Conservation (phyloP, 2,113 vertebrate species). For the Lepidothrix coronata region DNA sequence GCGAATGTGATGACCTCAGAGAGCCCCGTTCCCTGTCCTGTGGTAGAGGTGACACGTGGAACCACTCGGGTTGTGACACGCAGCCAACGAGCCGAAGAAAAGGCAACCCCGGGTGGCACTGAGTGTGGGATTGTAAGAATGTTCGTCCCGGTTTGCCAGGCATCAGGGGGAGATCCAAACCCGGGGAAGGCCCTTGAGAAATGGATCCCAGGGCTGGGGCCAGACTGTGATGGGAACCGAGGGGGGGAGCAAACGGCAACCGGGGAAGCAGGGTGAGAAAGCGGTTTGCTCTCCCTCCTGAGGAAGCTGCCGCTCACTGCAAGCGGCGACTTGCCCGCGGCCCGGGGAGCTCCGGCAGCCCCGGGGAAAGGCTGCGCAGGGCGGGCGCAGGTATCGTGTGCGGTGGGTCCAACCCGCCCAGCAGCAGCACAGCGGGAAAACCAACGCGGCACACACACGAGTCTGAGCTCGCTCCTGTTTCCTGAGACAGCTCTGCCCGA, state of each 20-base stretch:
- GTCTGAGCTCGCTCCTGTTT: slow-evolving; percentile 5
- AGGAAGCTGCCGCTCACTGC: background rate
- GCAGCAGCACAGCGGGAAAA: slow-evolving; percentile 70
- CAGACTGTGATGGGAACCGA: background rate
- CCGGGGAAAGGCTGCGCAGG: background rate
- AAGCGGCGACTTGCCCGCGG: background rate
- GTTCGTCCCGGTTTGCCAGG: background rate
- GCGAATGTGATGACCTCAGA: accelerated
- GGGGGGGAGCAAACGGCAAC: background rate
- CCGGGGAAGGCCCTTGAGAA: background rate
- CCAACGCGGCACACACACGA: slow-evolving; percentile 45
- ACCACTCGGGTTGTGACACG: background rate
- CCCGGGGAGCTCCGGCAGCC: no score
- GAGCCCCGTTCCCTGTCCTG: background rate
- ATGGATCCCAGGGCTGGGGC: background rate
- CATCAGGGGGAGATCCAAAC: slow-evolving; percentile 5
- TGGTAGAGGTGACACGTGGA: background rate
- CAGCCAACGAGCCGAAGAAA: background rate
- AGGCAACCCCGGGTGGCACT: background rate
- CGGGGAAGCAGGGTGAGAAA: background rate
- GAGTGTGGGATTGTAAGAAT: background rate
- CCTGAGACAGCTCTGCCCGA: slow-evolving; percentile 10
- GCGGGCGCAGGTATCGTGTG: slow-evolving; percentile 69
- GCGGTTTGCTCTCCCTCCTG: background rate
- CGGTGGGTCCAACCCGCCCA: slow-evolving; percentile 67